Evolutionary conservation across 2,888 invertebrate species (phyloP), one percentile per base, ranked within the genome.

Genomic region (Drosophila mettleri): DNA sequence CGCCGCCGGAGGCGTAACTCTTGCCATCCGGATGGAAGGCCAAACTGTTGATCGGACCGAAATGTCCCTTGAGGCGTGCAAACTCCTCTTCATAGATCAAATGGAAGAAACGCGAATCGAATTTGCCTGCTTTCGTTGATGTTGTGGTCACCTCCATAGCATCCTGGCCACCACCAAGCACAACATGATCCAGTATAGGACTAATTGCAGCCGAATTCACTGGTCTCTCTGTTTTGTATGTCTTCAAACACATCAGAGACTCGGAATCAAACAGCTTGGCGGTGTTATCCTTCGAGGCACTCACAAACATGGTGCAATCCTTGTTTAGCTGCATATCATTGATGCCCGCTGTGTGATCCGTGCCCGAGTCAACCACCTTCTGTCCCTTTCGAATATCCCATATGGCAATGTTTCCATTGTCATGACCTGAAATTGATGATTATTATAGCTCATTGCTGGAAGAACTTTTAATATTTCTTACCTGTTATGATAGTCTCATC

Each of bases 61-160:
- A 99, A 93, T 99, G 99, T 62, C 99, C 99, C 92, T 99, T 99
- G n/a, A 99, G 96, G 68, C 98, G 94, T 0, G 96, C 98, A 93
- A 99, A 99, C 91, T 99, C 99, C 90, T 99, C 98, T 93, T 98
- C 98, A 92, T 98, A 99, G 24, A 99, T 96, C 86, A 98, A 93
- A 92, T 99, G 98, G 94, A 96, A 99, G 93, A 99, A 98, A 45
- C 95, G 92, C 92, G 96, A 98, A 92, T 99, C 99, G 91, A 99
- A 99, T 93, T 99, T 99, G 55, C 99, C 99, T 69, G 97, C 95
- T 82, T 97, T 94, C 0, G 98, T 95, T 0, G 98, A 97, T 0
- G 98, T 99, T 2, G 98, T 98, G 45, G 98, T 98, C 65, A 99
- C 99, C 90, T 98, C 98, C 97, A 99, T 99, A 62, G 99, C 99